phyloP scores from a whole-genome alignment of 2,888 invertebrate species.

The Lycocerus yunnanus region DNA sequence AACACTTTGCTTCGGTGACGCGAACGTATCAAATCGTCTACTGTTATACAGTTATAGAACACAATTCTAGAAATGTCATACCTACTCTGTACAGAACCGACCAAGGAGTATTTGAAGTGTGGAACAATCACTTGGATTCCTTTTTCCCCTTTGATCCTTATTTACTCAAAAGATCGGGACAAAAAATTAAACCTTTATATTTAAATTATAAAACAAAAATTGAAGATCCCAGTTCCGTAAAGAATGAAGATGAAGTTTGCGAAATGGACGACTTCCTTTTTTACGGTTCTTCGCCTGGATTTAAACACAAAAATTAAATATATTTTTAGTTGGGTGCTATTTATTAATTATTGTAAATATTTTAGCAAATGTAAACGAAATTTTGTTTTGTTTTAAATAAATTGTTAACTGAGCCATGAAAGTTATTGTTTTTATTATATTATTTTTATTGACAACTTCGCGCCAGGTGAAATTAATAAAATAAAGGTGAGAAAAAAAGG shows the following conservation, averaged over 20 bases:
- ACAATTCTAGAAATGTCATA: slow-evolving; percentile 70
- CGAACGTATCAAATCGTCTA: slow-evolving; percentile 88
- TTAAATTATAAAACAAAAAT: slow-evolving; percentile 54
- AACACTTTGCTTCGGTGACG: slow-evolving; percentile 81
- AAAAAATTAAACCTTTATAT: slow-evolving; percentile 56
- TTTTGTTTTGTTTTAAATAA: background rate
- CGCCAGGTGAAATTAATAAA: no score
- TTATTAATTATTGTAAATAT: background rate
- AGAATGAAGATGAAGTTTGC: slow-evolving; percentile 36
- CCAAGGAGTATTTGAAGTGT: slow-evolving; percentile 48
- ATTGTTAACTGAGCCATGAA: background rate
- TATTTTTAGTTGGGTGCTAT: background rate
- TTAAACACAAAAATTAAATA: slow-evolving; percentile 45
- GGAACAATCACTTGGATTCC: slow-evolving; percentile 57
- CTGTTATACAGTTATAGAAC: slow-evolving; percentile 88
- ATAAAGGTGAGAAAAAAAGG: no score
- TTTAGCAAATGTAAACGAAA: background rate
- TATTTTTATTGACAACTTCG: no score
- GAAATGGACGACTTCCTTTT: slow-evolving; percentile 49
- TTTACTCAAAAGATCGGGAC: slow-evolving; percentile 66
- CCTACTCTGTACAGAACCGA: slow-evolving; percentile 63
- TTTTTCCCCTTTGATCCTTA: slow-evolving; percentile 95
- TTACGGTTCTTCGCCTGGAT: slow-evolving; percentile 57
- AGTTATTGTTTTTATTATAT: background rate
- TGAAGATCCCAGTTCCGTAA: slow-evolving; percentile 28